phyloP scores from a whole-genome alignment of 1,140 invertebrate genomes.

The Drosophila grimshawi region DNA sequence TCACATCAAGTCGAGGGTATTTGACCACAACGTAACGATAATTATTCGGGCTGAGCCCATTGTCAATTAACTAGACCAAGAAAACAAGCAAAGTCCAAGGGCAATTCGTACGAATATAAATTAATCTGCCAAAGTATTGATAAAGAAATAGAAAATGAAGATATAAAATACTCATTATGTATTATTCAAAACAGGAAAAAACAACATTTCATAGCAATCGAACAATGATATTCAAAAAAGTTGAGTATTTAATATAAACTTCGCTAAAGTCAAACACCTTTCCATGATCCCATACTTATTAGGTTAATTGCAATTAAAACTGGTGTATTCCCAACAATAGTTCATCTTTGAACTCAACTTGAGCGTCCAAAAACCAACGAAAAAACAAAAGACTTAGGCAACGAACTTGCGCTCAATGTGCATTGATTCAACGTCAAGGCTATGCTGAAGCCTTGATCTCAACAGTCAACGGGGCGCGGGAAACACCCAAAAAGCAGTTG shows the following conservation, averaged over 20 bases:
- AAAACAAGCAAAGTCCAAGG: not conserved
- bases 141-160: no score
- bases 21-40: not conserved
- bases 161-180: no score
- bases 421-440: conserved; percentile 75
- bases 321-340: conserved; percentile 10
- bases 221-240: no score
- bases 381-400: conserved; percentile 28
- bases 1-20: conserved; percentile 5
- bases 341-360: conserved; percentile 19
- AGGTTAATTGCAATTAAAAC: conserved; percentile 1
- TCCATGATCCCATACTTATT: not conserved
- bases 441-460: conserved; percentile 71
- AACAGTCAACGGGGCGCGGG: conserved; percentile 54
- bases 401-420: conserved; percentile 56
- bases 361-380: conserved; percentile 5
- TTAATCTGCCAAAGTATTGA: no score
- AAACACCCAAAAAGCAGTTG: conserved; percentile 57
- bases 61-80: not conserved
- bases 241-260: not conserved
- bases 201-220: no score
- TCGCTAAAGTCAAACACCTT: not conserved
- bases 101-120: not conserved
- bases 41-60: not conserved
- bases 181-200: no score